A percentile compares a stretch with the other conserved stretches of the same genome.
These are phyloP conservation scores for Xestia rhomboidea DNA, from an alignment of 2,888 invertebrate species.

Conservation along the genomic window DNA sequence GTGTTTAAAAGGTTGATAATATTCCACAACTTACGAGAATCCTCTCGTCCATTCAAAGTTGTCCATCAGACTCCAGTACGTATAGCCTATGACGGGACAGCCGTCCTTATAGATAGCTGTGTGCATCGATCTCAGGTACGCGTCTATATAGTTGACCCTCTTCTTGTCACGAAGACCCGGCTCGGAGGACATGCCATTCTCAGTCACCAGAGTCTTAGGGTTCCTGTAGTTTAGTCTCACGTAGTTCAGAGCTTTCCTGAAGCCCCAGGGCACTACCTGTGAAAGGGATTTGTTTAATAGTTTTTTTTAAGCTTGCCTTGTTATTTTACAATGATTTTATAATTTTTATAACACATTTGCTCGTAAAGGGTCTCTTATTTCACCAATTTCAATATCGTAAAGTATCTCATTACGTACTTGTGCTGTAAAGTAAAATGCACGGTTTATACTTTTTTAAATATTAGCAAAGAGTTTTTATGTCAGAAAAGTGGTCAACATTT, in stretches of 20 bases:
- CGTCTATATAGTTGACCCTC: conserved; percentile 89
- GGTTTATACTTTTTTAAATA: too few relatives aligned
- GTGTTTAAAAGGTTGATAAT: too few relatives aligned
- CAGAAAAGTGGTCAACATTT: too few relatives aligned
- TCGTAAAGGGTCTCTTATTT: too few relatives aligned
- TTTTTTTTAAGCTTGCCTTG: neutral
- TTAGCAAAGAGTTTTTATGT: too few relatives aligned
- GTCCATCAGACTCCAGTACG: conserved; percentile 95
- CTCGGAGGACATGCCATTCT: conserved; percentile 91
- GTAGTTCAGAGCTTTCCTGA: conserved; percentile 92
- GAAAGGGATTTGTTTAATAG: neutral
- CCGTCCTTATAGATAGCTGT: conserved; percentile 89
- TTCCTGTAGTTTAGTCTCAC: conserved; percentile 91
- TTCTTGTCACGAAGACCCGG: conserved; percentile 84
- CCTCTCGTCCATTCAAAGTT: conserved; percentile 95
- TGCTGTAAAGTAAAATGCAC: too few relatives aligned
- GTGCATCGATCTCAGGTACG: conserved; percentile 85
- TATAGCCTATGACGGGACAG: conserved; percentile 92
- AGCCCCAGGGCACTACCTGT: conserved; percentile 92
- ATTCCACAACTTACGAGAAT: conserved; percentile 87
- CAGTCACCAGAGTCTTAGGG: conserved; percentile 90
- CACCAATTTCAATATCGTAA: too few relatives aligned
- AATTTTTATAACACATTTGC: too few relatives aligned
- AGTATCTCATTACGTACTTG: too few relatives aligned
- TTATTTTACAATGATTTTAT: too few relatives aligned